Evolutionary conservation across 2,888 invertebrate genomes (phyloP).

Genomic region (Gandaritis pyraliata): DNA sequence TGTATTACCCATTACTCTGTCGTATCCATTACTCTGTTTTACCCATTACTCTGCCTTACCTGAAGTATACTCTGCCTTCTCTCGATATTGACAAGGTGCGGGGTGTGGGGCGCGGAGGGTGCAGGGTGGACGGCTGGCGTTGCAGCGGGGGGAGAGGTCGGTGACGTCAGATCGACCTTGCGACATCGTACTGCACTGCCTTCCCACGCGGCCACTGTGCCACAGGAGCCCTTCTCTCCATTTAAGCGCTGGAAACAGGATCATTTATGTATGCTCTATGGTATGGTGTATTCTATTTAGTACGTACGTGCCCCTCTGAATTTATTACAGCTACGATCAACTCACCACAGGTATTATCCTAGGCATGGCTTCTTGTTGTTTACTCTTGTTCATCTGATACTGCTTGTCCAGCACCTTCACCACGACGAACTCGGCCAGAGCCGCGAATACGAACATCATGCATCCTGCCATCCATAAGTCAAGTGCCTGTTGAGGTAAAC

Average conservation of each 20-base stretch:
- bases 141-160: constrained; percentile 70
- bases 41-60: constrained; percentile 54
- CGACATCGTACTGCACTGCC: constrained; percentile 86
- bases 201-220: constrained; percentile 88
- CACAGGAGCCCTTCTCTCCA: constrained; percentile 87
- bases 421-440: constrained; percentile 92
- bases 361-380: constrained; percentile 83
- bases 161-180: constrained; percentile 81
- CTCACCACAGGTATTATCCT: constrained; percentile 81
- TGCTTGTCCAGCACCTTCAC: constrained; percentile 92
- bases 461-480: constrained; percentile 96
- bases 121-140: constrained; percentile 71
- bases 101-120: constrained; percentile 60
- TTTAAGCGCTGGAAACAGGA: constrained; percentile 82
- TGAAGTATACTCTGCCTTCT: constrained; percentile 81
- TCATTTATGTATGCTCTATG: background rate
- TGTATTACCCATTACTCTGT: too few relatives aligned
- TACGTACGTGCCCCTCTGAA: too few relatives aligned
- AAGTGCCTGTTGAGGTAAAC: constrained; percentile 83
- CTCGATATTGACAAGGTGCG: constrained; percentile 74
- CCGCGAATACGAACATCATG: constrained; percentile 94
- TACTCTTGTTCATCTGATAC: constrained; percentile 85
- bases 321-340: constrained; percentile 12
- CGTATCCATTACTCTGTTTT: too few relatives aligned
- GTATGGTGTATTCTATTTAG: too few relatives aligned